Percentiles rank a stretch among this genome's conserved stretches.
Conservation (phyloP, 2,797 vertebrate genomes). For the Emydoidea blandingii region DNA sequence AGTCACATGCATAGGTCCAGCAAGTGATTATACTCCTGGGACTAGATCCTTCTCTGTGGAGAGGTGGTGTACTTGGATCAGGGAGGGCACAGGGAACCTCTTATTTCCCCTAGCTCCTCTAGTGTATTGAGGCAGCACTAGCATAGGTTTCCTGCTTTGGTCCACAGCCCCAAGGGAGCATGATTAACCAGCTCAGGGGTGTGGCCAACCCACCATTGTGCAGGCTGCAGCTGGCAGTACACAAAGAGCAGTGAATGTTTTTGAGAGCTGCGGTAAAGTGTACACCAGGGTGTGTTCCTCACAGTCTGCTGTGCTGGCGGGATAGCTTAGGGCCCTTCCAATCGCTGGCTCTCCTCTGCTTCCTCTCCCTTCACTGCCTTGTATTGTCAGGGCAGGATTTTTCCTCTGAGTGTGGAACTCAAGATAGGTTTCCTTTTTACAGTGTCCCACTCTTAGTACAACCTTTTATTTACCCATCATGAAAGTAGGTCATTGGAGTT, state of each 20-base stretch:
- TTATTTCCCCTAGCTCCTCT: neutral
- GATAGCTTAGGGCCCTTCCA: neutral
- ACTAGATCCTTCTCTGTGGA: neutral
- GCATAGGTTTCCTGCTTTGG: neutral
- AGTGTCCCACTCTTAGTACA: neutral
- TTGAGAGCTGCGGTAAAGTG: neutral
- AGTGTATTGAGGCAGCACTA: neutral
- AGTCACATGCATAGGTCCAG: neutral
- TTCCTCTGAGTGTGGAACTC: too few species aligned
- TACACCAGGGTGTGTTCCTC: neutral
- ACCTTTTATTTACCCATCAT: neutral
- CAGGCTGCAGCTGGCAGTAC: neutral
- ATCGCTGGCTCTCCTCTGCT: neutral
- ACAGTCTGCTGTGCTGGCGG: fast-evolving
- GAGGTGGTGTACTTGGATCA: neutral
- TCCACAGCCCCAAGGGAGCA: neutral
- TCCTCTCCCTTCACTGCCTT: neutral
- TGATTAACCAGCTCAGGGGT: neutral
- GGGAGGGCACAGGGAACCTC: neutral
- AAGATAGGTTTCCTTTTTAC: neutral
- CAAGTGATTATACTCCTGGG: neutral
- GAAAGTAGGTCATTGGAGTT: neutral
- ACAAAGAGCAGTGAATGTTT: neutral
- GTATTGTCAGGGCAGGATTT: too few species aligned
- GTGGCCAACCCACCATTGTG: neutral